A percentile compares a stretch with the other conserved stretches of the same genome.
phyloP scores from a whole-genome alignment of 2,797 vertebrate genomes.

The Myoxocephalus aenaeus region DNA sequence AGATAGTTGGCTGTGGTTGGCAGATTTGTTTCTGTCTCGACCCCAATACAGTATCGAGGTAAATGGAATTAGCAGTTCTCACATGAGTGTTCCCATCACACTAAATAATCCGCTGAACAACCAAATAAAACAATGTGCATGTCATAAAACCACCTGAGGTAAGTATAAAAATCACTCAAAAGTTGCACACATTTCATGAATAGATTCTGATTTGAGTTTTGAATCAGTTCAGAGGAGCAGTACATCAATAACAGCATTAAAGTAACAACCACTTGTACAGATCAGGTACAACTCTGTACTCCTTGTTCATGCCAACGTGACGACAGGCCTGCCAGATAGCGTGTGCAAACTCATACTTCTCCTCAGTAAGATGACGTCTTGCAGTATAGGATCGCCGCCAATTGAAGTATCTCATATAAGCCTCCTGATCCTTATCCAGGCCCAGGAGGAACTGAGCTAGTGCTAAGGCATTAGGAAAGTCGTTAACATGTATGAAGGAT shows the following conservation, averaged over 20 bases:
- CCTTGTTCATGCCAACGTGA: slow-evolving; percentile 81
- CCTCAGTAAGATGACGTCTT: slow-evolving; percentile 80
- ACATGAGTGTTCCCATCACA: not conserved
- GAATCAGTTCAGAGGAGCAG: not conserved
- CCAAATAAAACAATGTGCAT: not conserved
- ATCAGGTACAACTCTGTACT: slow-evolving; percentile 87
- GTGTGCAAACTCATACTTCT: slow-evolving; percentile 72
- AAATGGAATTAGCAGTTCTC: no score
- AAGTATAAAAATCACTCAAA: not conserved
- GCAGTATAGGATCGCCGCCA: slow-evolving; percentile 86
- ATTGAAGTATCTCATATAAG: slow-evolving; percentile 88
- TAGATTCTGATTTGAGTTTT: not conserved
- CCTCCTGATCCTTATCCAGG: slow-evolving; percentile 86
- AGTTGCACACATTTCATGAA: not conserved
- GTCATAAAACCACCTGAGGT: no score
- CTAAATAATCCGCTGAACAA: no score
- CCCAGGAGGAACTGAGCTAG: slow-evolving; percentile 86
- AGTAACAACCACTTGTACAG: slow-evolving; percentile 88
- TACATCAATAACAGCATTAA: not conserved
- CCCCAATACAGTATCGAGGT: no score
- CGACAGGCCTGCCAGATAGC: slow-evolving; percentile 89
- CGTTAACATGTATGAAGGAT: slow-evolving; percentile 91
- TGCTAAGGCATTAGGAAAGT: slow-evolving; percentile 86
- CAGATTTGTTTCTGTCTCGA: no score
- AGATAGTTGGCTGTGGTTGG: not conserved